Evolutionary conservation across 1,140 invertebrate genomes (phyloP).

Genomic region (Hypothenemus hampei): DNA sequence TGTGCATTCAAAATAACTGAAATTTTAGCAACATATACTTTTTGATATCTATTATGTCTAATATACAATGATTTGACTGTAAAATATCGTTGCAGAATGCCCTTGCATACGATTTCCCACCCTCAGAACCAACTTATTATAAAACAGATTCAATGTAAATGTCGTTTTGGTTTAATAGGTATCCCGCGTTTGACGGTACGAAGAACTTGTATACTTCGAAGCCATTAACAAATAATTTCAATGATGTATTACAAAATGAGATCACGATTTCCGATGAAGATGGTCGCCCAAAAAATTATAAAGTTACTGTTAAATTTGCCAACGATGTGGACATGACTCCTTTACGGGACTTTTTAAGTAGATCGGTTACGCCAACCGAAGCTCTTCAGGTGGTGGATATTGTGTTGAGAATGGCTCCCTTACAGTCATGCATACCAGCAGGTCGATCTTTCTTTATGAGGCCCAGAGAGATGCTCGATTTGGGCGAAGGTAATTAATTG

Average conservation of each 20-base stretch:
- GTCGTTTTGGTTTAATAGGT: constrained; percentile 10
- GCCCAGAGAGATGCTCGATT: constrained; percentile 32
- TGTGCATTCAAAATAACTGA: too few relatives aligned
- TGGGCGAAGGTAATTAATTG: constrained; percentile 29
- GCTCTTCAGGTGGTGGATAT: constrained; percentile 77
- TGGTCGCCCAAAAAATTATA: constrained; percentile 52
- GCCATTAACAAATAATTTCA: constrained; percentile 24
- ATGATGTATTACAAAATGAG: constrained; percentile 28
- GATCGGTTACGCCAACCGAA: constrained; percentile 53
- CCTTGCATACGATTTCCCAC: too few relatives aligned
- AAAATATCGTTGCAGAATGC: too few relatives aligned
- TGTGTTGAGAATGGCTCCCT: constrained; percentile 62
- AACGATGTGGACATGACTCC: constrained; percentile 36
- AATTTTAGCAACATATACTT: too few relatives aligned
- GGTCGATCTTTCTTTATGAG: constrained; percentile 46
- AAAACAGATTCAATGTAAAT: background rate
- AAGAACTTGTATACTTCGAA: constrained; percentile 58
- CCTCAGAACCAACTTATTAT: background rate
- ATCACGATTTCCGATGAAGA: constrained; percentile 44
- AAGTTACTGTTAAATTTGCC: constrained; percentile 55
- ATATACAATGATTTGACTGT: too few relatives aligned
- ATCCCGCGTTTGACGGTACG: constrained; percentile 65
- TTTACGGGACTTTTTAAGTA: constrained; percentile 20
- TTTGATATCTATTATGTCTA: too few relatives aligned
- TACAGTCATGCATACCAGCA: constrained; percentile 43